These are phyloP conservation scores for Montipora efflorescens DNA, from an alignment of 64 coral and sea anemone species.

Conservation along the genomic window DNA sequence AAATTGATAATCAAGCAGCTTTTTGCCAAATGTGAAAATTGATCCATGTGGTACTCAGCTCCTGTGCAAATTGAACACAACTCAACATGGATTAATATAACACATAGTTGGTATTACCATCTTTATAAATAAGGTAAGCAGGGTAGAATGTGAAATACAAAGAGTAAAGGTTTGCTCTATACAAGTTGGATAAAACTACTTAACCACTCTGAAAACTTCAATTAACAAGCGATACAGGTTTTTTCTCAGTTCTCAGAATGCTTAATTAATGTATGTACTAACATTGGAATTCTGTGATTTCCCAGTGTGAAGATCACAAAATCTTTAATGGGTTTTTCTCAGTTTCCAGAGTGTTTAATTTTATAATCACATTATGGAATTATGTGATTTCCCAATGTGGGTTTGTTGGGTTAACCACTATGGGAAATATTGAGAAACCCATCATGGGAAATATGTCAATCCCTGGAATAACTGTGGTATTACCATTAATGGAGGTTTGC, in stretches of 20 bases:
- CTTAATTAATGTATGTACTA: too few species aligned
- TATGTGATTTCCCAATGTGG: constrained; percentile 18
- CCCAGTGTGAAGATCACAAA: not conserved
- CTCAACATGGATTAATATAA: not conserved
- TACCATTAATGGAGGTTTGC: constrained; percentile 15
- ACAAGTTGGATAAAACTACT: too few species aligned
- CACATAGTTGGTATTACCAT: not conserved
- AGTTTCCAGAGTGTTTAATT: constrained; percentile 12
- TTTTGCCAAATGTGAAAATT: not conserved
- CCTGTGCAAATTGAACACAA: not conserved
- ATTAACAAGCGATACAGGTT: too few species aligned
- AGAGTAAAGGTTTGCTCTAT: too few species aligned
- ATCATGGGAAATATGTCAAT: constrained; percentile 2
- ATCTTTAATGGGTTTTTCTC: not conserved
- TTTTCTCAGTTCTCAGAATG: too few species aligned
- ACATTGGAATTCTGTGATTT: not conserved
- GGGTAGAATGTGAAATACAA: too few species aligned
- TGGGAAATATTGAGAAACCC: constrained; percentile 3
- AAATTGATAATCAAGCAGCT: not conserved
- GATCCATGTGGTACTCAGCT: not conserved
- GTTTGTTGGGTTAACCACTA: not conserved
- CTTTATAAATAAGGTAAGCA: not conserved
- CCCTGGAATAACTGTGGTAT: not conserved
- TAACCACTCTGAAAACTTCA: not conserved
- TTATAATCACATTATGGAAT: constrained; percentile 5